Evolutionary conservation across 2,113 vertebrate species (phyloP), one percentile per base, ranked within the genome.

Genomic region (Jaculus jaculus): DNA sequence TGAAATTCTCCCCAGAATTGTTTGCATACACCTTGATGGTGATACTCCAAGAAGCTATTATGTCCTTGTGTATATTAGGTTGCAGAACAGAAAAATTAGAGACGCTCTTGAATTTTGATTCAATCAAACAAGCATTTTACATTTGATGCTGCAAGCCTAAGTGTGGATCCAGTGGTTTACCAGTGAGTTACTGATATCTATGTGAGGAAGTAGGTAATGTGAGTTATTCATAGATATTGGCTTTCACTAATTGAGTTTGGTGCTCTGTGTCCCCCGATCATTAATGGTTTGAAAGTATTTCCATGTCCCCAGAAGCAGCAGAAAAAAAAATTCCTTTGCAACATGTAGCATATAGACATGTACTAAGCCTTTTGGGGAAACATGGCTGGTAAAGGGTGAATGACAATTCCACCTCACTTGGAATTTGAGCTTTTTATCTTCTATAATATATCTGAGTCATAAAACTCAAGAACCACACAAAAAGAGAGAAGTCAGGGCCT

Each of bases 1-100:
- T 83, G 66, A 83, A 94, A 93, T 84, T 92, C 89, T 92, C 78
- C 34, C 58, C 75, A 61, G 96, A 94, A 75, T 87, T 96, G 84
- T 96, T 95, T 95, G 84, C 77, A 87, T 84, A 81, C n/a, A 95
- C 51, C 84, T 96, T 93, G 66, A 74, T 92, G 86, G 3, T 47
- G 60, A 90, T 91, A 54, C 20, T 58, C 39, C 92, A 89, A 92
- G 72, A 95, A 75, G 66, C 86, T 89, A 63, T 89, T 88, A 86
- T 79, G 68, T 39, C 66, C 61, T 87, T 90, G 61, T 72, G 18
- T 54, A 47, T 65, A 77, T 85, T 89, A 87, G 54, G 77, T 80
- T 83, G 11, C 42, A 83, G 54, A 95, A 81, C 34, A 88, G 2
- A 42, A 95, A 75, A 82, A 80, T 93, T 94, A 80, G 30, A 79